Evolutionary conservation across 2,797 vertebrate species (phyloP).

Genomic region (Sternarchorhynchus goeldii): DNA sequence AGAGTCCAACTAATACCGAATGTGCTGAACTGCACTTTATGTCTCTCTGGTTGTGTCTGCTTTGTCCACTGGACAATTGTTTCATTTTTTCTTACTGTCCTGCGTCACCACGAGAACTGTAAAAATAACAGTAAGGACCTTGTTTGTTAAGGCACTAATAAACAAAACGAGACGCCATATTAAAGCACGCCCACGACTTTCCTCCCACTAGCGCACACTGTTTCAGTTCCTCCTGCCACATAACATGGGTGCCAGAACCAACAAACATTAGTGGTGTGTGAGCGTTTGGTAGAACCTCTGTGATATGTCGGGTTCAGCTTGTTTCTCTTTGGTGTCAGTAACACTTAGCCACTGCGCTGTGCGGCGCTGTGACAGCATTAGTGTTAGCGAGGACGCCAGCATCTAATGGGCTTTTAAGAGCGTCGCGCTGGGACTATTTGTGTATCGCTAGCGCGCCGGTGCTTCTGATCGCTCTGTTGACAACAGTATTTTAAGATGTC

Average conservation of each 20-base stretch:
- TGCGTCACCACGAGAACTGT: too few species aligned
- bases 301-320: constrained; percentile 32
- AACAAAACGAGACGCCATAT: constrained; percentile 5
- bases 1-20: neutral
- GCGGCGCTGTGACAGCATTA: constrained; percentile 64
- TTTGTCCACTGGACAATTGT: neutral
- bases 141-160: neutral
- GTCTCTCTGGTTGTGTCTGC: neutral
- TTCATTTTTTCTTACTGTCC: neutral
- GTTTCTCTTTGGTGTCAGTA: constrained; percentile 74
- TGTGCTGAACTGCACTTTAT: neutral
- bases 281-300: neutral
- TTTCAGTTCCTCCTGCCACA: constrained; percentile 47
- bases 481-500: constrained; percentile 72
- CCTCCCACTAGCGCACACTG: neutral
- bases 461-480: constrained; percentile 72
- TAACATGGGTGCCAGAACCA: constrained; percentile 71
- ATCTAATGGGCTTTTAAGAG: constrained; percentile 78
- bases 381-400: constrained; percentile 55
- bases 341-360: constrained; percentile 70
- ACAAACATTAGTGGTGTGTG: constrained; percentile 67
- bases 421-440: constrained; percentile 72
- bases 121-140: neutral
- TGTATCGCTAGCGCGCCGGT: constrained; percentile 67
- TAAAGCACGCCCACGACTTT: constrained; percentile 9